A percentile compares a stretch with the other conserved stretches of the same genome.
phyloP scores from a whole-genome alignment of 2,797 vertebrate genomes.

The Poeciliopsis presidionis region DNA sequence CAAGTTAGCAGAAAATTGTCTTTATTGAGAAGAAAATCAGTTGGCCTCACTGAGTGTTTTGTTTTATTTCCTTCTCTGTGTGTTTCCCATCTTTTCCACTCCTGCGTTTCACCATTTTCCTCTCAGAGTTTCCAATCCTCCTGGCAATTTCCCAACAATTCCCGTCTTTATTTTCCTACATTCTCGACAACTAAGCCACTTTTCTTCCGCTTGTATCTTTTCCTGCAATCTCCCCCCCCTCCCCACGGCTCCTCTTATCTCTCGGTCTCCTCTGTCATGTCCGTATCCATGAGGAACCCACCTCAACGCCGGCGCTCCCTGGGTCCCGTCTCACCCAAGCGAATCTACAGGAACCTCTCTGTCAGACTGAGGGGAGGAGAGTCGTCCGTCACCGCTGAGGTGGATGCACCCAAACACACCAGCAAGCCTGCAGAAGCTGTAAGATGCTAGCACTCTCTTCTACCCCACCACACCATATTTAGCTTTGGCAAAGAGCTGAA shows the following conservation, averaged over 20 bases:
- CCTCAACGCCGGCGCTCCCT: conserved; percentile 78
- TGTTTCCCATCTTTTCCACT: conserved; percentile 28
- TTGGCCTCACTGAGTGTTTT: conserved; percentile 33
- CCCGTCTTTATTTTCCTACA: background rate
- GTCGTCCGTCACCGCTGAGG: conserved; percentile 50
- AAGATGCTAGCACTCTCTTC: conserved; percentile 43
- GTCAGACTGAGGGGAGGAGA: conserved; percentile 77
- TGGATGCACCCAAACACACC: conserved; percentile 45
- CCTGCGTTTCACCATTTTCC: conserved; percentile 35
- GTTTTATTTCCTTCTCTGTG: conserved; percentile 16
- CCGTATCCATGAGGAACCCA: conserved; percentile 72
- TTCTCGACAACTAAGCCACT: background rate
- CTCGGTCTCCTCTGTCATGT: conserved; percentile 60
- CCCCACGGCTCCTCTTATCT: background rate
- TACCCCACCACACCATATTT: background rate
- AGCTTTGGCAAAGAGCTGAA: background rate
- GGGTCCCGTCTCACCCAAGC: conserved; percentile 82
- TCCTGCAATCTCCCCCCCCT: background rate
- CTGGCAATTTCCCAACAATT: conserved; percentile 27
- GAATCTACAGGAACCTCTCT: conserved; percentile 83
- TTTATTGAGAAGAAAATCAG: conserved; percentile 28
- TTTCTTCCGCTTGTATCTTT: background rate
- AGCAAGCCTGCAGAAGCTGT: conserved; percentile 71
- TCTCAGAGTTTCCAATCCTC: conserved; percentile 19
- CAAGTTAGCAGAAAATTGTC: conserved; percentile 44